Evolutionary conservation across 1,140 invertebrate genomes (phyloP).

Genomic region (Drosophila sp.): DNA sequence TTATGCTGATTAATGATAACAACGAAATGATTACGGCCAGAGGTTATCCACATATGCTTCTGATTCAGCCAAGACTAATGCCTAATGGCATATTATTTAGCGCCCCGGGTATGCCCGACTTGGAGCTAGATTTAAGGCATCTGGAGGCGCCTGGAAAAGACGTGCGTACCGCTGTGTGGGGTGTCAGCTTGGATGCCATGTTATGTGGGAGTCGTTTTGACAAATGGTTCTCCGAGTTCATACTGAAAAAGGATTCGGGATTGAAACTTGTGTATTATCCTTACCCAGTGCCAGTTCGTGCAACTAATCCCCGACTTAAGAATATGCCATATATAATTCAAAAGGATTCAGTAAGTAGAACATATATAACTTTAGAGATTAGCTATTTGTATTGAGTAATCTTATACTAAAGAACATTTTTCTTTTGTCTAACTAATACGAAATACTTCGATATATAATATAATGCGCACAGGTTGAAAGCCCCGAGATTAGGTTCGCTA

Average conservation of each 20-base stretch:
- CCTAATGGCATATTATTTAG: constrained; percentile 73
- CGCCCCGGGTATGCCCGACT: constrained; percentile 85
- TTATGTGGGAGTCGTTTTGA: constrained; percentile 88
- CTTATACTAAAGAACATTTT: too few relatives aligned
- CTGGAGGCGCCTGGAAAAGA: constrained; percentile 67
- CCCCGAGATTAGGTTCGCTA: too few relatives aligned
- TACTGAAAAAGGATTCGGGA: constrained; percentile 86
- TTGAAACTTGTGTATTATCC: constrained; percentile 87
- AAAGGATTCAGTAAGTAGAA: constrained; percentile 72
- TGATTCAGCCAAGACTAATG: constrained; percentile 84
- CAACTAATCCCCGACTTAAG: constrained; percentile 48
- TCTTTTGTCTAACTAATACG: too few relatives aligned
- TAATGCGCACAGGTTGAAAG: too few relatives aligned
- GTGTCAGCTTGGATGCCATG: constrained; percentile 85
- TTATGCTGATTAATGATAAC: constrained; percentile 86
- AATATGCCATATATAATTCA: constrained; percentile 66
- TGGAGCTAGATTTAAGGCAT: constrained; percentile 83
- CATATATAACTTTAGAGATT: too few relatives aligned
- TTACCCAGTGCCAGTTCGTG: constrained; percentile 81
- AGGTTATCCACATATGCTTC: constrained; percentile 85
- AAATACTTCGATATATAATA: too few relatives aligned
- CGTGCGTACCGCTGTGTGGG: constrained; percentile 85
- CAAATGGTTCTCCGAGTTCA: constrained; percentile 87
- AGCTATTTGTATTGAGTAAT: too few relatives aligned
- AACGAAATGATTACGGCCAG: constrained; percentile 86